Evolutionary conservation across 2,888 invertebrate species (phyloP), one percentile per base, ranked within the genome.

Genomic region (Nyleta sp.): DNA sequence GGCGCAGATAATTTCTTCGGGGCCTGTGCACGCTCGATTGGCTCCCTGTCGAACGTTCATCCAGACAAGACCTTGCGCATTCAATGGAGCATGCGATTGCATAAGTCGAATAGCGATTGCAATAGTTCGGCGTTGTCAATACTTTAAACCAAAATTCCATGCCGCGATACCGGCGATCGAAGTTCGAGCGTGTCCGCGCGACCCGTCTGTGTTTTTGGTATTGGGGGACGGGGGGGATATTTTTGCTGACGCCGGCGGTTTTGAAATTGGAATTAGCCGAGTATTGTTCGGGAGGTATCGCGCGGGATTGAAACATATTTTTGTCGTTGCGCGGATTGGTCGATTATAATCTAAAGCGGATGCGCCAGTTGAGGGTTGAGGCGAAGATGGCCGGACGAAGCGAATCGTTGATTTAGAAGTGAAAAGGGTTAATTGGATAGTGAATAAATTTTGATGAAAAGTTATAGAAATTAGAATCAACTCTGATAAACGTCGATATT

Each of bases 11-110:
- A 83, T 81, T 84, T 84, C 82, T 84, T 84, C 70, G 31, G 65
- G 78, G 79, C 77, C 79, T 82, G 5, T 82, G 77, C 82, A 84
- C 84, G 83, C 85, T 83, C 84, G 84, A 85, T 84, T 85, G 83
- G 83, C 76, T 83, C 59, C 52, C 81, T 80, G 80, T 70, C 81
- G 79, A 72, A 68, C 71, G 70, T 67, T 80, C 76, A 81, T 48
- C 70, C 71, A 57, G 71, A 70, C 80, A 71, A 78, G 84, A 85
- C 82, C 83, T 84, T 83, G 84, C 73, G 52, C 77, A 77, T 79
- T 81, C 81, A 83, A 81, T 81, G 74, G 60, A 74, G 78, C 84
- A 79, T 82, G 74, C 80, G 46, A 81, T 65, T 78, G 70, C 72
- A 70, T 68, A 72, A 81, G 74, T 57, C 60, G 53, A 73, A 35